phyloP scores from a whole-genome alignment of 2,113 vertebrate genomes.

The Lamprologus ornatipinnis region DNA sequence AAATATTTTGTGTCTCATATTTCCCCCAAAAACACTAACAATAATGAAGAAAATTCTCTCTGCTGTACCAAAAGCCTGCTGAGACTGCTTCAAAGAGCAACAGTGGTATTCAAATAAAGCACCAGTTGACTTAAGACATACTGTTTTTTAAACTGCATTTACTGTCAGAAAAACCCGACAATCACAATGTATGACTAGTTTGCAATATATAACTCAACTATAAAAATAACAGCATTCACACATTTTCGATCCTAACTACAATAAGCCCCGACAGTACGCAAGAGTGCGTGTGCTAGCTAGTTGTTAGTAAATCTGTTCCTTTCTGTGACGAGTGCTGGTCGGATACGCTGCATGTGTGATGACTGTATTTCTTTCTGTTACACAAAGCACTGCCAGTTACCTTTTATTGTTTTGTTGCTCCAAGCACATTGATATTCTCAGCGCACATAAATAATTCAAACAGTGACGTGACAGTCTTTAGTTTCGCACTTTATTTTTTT shows the following conservation, averaged over 20 bases:
- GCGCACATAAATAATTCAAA: constrained; percentile 12
- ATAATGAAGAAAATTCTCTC: neutral
- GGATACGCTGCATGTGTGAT: neutral
- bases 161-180: neutral
- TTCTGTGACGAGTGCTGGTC: neutral
- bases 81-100: neutral
- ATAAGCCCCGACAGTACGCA: neutral
- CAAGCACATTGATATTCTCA: neutral
- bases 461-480: neutral
- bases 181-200: neutral
- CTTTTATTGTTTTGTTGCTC: neutral
- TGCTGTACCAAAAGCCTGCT: neutral
- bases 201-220: neutral
- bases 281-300: neutral
- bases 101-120: neutral
- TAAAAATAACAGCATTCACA: neutral
- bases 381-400: neutral
- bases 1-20: neutral
- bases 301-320: neutral
- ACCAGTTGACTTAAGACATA: neutral
- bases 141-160: neutral
- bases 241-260: neutral
- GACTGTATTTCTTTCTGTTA: neutral
- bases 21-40: rapidly evolving
- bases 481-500: neutral